These are phyloP conservation scores for Amazonetta brasiliensis DNA, from an alignment of 2,797 vertebrate genomes.

Conservation along the genomic window DNA sequence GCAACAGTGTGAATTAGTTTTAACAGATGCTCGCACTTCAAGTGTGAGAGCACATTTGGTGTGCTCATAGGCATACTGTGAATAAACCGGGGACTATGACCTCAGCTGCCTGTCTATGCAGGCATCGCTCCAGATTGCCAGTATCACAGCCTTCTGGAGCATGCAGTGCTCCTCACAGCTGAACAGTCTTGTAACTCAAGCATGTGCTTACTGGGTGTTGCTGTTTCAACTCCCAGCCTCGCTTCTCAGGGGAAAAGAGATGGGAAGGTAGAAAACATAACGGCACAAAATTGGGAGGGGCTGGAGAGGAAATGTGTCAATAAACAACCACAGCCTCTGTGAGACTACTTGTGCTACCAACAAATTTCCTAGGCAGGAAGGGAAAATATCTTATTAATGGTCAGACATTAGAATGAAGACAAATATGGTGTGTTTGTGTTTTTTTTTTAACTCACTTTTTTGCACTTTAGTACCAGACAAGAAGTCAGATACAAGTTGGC, in stretches of 20 bases:
- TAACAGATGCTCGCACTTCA: background rate
- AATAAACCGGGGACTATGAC: background rate
- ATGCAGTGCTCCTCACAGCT: background rate
- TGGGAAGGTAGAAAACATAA: background rate
- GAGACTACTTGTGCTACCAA: background rate
- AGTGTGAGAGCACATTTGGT: background rate
- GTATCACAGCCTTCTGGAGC: background rate
- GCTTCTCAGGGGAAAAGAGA: background rate
- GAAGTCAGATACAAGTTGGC: background rate
- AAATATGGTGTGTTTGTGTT: fast-evolving
- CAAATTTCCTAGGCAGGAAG: background rate
- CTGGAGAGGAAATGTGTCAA: background rate
- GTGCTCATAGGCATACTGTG: background rate
- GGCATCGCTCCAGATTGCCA: fast-evolving
- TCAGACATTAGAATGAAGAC: background rate
- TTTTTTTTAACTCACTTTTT: background rate
- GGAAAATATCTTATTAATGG: background rate
- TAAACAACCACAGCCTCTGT: background rate
- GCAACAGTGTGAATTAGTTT: background rate
- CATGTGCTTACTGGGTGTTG: background rate
- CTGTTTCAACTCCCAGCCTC: background rate
- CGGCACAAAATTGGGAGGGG: background rate
- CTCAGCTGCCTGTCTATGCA: background rate
- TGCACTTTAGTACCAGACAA: background rate
- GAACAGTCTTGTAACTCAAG: background rate